These are phyloP conservation scores for Beroe forskalii DNA, from an alignment of 37 sponge, comb jelly and placozoan species.

Conservation along the genomic window DNA sequence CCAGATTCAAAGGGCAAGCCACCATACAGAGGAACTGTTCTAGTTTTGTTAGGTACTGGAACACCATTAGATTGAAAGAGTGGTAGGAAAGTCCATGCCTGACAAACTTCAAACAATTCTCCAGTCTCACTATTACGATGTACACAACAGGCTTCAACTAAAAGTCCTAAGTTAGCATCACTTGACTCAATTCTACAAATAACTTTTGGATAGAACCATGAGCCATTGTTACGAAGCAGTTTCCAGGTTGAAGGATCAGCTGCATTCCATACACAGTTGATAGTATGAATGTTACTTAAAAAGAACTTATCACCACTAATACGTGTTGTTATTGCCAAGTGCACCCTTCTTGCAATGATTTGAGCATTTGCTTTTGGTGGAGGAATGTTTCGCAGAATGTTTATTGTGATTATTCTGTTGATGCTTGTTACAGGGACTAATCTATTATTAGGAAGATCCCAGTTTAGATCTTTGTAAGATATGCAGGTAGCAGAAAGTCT, in stretches of 20 bases:
- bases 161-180: slow-evolving; percentile 52
- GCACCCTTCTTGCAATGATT: slow-evolving; percentile 26
- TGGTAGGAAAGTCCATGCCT: slow-evolving; percentile 38
- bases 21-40: slow-evolving; percentile 8
- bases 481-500: slow-evolving; percentile 46
- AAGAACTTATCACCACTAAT: not conserved
- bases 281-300: slow-evolving; percentile 38
- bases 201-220: slow-evolving; percentile 38
- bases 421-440: slow-evolving; percentile 44
- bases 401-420: slow-evolving; percentile 36
- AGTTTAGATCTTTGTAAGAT: slow-evolving; percentile 49
- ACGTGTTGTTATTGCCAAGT: slow-evolving; percentile 33
- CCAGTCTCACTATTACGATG: not conserved
- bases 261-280: slow-evolving; percentile 30
- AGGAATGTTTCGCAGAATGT: slow-evolving; percentile 29
- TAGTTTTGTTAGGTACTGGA: slow-evolving; percentile 52
- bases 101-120: slow-evolving; percentile 33
- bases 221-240: not conserved
- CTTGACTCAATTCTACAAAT: slow-evolving; percentile 60
- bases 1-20: slow-evolving; percentile 25
- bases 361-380: slow-evolving; percentile 60
- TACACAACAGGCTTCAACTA: slow-evolving; percentile 46
- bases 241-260: slow-evolving; percentile 39
- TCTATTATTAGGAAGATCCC: slow-evolving; percentile 6
- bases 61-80: slow-evolving; percentile 43